Base-by-base conservation (phyloP, 2,888 invertebrate species). In the Acleris emargana region DNA sequence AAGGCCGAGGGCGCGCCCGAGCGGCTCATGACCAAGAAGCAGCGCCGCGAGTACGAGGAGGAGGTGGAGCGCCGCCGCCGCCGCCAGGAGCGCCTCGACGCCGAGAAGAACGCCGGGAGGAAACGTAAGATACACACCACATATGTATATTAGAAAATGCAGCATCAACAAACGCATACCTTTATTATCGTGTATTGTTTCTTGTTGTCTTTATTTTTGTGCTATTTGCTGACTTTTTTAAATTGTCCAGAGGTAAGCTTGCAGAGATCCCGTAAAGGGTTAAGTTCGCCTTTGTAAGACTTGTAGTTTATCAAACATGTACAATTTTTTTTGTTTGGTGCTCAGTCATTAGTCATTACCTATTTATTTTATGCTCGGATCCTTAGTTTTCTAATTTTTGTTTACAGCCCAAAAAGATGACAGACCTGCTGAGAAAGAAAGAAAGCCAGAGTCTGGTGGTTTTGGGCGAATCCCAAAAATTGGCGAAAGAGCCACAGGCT, bases 1-100 rank as follows among this genome's bases (percentile, higher is more conserved):
- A 38, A 47, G 71, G 82, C 95, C 67, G 93, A 93, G 68, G 89
- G 93, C 20, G 95, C 95, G 67, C 93, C 94, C 0, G 97, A 96
- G 71, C 93, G 96, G 51, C 91, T 95, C 13, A 94, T 97, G 93
- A 97, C 97, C 0, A 96, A 96, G 73, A 96, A 95, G 72, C 97
- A 98, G 78, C 96, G 94, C 77, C 92, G 93, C 52, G 97, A 97
- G 78, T 93, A 94, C 75, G 95, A 96, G 75, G 95, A 95, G 74
- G 96, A 96, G 72, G 94, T 94, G 80, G 95, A 95, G 52, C 91
- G 94, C 47, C 94, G 95, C 60, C 93, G 93, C 68, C 78, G 91
- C 9, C 74, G 88, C 4, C 87, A 84, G 67, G 89, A 91, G 70
- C 78, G 91, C 0, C 67, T 91, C 22, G 90, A 91, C 1, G 86